phyloP scores from a whole-genome alignment of 2,888 invertebrate species.

The Melieria picta region DNA sequence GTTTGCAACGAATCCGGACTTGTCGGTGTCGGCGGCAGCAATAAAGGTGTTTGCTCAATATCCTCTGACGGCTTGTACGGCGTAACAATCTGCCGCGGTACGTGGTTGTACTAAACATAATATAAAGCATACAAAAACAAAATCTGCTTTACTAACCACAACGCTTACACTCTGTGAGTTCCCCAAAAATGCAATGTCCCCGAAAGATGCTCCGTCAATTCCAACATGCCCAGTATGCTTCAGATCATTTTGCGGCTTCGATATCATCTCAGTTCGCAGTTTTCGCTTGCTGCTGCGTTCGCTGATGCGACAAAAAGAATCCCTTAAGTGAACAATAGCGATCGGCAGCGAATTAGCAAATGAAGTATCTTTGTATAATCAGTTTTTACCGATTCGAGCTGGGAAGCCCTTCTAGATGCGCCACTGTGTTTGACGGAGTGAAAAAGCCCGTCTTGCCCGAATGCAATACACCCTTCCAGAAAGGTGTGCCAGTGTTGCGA shows the following conservation, averaged over 20 bases:
- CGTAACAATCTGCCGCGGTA: conserved; percentile 88
- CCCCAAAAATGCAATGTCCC: conserved; percentile 80
- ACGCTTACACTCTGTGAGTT: conserved; percentile 64
- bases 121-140: background rate
- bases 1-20: conserved; percentile 66
- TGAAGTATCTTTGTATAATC: background rate
- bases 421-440: conserved; percentile 88
- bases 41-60: conserved; percentile 74
- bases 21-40: conserved; percentile 68
- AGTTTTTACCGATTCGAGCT: conserved; percentile 56
- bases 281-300: conserved; percentile 73
- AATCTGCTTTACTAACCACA: background rate
- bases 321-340: conserved; percentile 57
- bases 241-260: conserved; percentile 95
- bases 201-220: conserved; percentile 96
- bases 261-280: conserved; percentile 92
- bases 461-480: conserved; percentile 92
- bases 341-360: background rate
- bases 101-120: conserved; percentile 72
- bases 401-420: conserved; percentile 76
- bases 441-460: conserved; percentile 94
- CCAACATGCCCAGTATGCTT: conserved; percentile 97
- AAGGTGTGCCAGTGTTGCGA: conserved; percentile 75
- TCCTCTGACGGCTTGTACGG: conserved; percentile 91
- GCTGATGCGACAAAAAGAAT: conserved; percentile 71